Evolutionary conservation across 2,797 vertebrate genomes (phyloP).

Genomic region (Typhlichthys eigenmanni): DNA sequence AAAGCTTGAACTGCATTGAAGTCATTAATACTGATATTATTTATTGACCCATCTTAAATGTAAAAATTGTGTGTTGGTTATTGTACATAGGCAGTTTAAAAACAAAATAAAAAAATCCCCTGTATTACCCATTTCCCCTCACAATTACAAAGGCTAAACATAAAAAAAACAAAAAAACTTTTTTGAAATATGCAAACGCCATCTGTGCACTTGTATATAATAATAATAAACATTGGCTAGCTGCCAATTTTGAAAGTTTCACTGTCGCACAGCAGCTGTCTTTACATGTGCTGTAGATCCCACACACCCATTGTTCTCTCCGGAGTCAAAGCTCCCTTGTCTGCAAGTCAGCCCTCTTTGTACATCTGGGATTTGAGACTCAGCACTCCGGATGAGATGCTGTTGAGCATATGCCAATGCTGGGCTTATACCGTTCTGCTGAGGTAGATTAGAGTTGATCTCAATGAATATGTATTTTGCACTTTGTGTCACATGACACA

Average conservation of each 20-base stretch:
- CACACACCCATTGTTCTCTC: slow-evolving; percentile 22
- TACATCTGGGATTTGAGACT: slow-evolving; percentile 4
- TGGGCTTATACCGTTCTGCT: slow-evolving; percentile 35
- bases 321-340: slow-evolving; percentile 23
- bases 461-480: slow-evolving; percentile 4
- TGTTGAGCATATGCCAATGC: slow-evolving; percentile 6
- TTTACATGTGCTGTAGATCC: slow-evolving; percentile 11
- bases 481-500: slow-evolving; percentile 9
- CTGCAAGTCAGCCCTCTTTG: slow-evolving; percentile 19
- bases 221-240: slow-evolving; percentile 63
- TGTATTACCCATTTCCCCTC: slow-evolving; percentile 22
- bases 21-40: slow-evolving; percentile 53
- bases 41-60: slow-evolving; percentile 1
- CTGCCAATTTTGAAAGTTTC: slow-evolving; percentile 54
- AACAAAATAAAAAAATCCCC: slow-evolving; percentile 27
- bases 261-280: slow-evolving; percentile 25
- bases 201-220: slow-evolving; percentile 53
- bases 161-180: not conserved
- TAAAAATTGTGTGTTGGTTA: slow-evolving; percentile 25
- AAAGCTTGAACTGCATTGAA: slow-evolving; percentile 48
- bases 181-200: slow-evolving; percentile 66
- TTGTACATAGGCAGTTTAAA: slow-evolving; percentile 20
- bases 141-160: slow-evolving; percentile 27
- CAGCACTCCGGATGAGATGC: slow-evolving; percentile 15
- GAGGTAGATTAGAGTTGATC: slow-evolving; percentile 64